Evolutionary conservation across 1,140 invertebrate genomes (phyloP).

Genomic region (Leptinotarsa defecta): DNA sequence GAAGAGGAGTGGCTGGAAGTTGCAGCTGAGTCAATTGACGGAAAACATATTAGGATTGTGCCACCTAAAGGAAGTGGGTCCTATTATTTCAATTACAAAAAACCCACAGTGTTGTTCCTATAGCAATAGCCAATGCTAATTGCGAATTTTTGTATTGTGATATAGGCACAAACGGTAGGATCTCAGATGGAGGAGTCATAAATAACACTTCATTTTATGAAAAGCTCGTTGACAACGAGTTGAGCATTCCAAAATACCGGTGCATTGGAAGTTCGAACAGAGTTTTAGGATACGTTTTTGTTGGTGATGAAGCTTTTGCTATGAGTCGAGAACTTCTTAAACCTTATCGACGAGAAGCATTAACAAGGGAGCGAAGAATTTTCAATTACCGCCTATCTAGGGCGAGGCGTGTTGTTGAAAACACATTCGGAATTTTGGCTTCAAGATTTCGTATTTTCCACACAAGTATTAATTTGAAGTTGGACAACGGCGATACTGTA

Average conservation of each 20-base stretch:
- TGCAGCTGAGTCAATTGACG: slow-evolving; percentile 13
- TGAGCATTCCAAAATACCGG: slow-evolving; percentile 31
- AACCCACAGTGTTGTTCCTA: slow-evolving; percentile 56
- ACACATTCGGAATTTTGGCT: slow-evolving; percentile 58
- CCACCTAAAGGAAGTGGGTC: slow-evolving; percentile 46
- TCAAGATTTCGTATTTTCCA: slow-evolving; percentile 51
- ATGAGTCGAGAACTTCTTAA: slow-evolving; percentile 55
- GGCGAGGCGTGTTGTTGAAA: slow-evolving; percentile 54
- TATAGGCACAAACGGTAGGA: slow-evolving; percentile 46
- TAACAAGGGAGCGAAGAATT: slow-evolving; percentile 42
- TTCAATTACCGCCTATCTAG: slow-evolving; percentile 38
- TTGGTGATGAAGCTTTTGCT: slow-evolving; percentile 59
- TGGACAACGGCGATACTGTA: slow-evolving; percentile 25
- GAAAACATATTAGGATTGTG: slow-evolving; percentile 41
- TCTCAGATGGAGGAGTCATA: slow-evolving; percentile 54
- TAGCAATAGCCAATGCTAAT: slow-evolving; percentile 58
- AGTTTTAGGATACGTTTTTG: slow-evolving; percentile 29
- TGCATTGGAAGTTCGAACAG: background rate
- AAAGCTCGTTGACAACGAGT: slow-evolving; percentile 25
- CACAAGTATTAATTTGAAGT: slow-evolving; percentile 30
- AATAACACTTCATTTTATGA: slow-evolving; percentile 39
- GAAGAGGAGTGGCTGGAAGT: slow-evolving; percentile 24
- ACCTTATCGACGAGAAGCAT: slow-evolving; percentile 53
- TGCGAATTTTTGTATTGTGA: slow-evolving; percentile 58
- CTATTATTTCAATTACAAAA: slow-evolving; percentile 61